Conservation (phyloP, 2,797 vertebrate species). For the Poecile montanus region DNA sequence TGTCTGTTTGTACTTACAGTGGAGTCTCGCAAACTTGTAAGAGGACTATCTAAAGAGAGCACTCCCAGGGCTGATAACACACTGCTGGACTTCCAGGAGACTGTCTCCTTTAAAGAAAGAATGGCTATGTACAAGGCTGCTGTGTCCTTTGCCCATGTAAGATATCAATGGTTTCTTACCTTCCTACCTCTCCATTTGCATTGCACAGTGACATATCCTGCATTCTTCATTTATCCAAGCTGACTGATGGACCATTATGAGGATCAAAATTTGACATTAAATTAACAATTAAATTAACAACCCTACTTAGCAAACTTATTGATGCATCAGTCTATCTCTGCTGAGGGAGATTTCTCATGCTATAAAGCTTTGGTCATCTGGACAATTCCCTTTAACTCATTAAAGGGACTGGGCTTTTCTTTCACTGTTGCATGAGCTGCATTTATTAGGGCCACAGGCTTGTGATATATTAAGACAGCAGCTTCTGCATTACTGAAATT, state of each 20-base stretch:
- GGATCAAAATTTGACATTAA: background rate
- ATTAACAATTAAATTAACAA: background rate
- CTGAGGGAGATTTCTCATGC: background rate
- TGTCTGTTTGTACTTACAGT: constrained; percentile 75
- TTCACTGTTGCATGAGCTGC: constrained; percentile 10
- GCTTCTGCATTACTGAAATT: constrained; percentile 41
- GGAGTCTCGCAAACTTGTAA: constrained; percentile 71
- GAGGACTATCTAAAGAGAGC: constrained; percentile 77
- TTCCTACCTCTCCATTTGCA: background rate
- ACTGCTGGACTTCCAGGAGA: constrained; percentile 79
- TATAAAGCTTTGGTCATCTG: background rate
- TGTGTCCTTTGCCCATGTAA: constrained; percentile 84
- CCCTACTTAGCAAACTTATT: background rate
- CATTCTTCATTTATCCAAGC: background rate
- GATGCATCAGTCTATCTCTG: constrained; percentile 1
- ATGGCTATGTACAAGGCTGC: constrained; percentile 91
- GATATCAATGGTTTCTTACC: background rate
- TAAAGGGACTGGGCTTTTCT: constrained; percentile 31
- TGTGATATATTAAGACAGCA: constrained; percentile 42
- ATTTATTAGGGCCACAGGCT: constrained; percentile 58
- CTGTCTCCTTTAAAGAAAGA: constrained; percentile 82
- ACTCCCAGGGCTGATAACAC: constrained; percentile 69
- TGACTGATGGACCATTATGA: background rate
- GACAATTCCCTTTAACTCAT: constrained; percentile 51
- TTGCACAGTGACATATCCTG: background rate